Percentiles rank a stretch among this genome's conserved stretches.
These are phyloP conservation scores for Pantherophis vulpinus DNA, from an alignment of 2,797 vertebrate genomes.

Conservation along the genomic window DNA sequence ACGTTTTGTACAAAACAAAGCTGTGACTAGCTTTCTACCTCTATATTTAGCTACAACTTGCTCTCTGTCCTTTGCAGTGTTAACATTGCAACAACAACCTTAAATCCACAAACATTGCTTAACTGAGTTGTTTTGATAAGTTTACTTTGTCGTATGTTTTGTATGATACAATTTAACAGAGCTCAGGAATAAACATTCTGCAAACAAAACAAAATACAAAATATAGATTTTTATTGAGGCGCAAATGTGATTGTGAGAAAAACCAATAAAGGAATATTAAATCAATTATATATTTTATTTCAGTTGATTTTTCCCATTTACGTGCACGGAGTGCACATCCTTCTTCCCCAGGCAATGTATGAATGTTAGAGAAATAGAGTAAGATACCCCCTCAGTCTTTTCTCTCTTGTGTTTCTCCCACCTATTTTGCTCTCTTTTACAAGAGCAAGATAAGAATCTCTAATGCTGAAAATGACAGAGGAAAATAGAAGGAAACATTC, in stretches of 20 bases:
- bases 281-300: background rate
- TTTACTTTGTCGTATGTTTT: background rate
- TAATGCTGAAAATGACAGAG: background rate
- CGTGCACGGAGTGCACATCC: background rate
- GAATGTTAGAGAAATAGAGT: background rate
- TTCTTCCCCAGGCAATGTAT: background rate
- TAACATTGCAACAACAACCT: conserved; percentile 26
- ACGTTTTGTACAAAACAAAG: conserved; percentile 52
- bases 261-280: conserved; percentile 7
- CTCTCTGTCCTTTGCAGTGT: background rate
- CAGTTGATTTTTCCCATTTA: background rate
- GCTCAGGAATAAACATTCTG: background rate
- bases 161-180: background rate
- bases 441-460: background rate
- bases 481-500: background rate
- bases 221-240: background rate
- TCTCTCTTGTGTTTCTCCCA: background rate
- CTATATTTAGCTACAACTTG: conserved; percentile 47
- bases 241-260: background rate
- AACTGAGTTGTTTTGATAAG: background rate
- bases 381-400: background rate
- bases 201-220: background rate
- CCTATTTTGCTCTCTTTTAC: background rate
- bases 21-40: conserved; percentile 69
- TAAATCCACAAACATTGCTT: background rate